Conservation (phyloP, 2,113 vertebrate genomes). For the Stigmatopora nigra region DNA sequence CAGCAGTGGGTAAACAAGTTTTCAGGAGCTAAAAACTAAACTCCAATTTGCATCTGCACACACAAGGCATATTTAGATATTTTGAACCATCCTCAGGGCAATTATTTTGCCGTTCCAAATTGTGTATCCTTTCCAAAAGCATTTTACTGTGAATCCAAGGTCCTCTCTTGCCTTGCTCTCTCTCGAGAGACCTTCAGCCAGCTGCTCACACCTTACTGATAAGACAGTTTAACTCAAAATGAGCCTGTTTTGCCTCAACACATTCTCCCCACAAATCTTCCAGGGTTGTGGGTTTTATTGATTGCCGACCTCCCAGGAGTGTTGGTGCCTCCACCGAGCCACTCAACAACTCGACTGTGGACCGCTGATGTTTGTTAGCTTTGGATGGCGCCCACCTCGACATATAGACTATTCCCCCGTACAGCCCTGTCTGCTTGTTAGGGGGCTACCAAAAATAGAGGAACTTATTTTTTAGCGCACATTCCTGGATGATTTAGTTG, state of each 20-base stretch:
- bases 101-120: slow-evolving; percentile 59
- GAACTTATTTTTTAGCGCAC: slow-evolving; percentile 50
- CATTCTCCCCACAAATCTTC: slow-evolving; percentile 58
- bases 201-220: slow-evolving; percentile 52
- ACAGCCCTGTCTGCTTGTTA: slow-evolving; percentile 65
- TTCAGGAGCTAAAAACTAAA: not conserved
- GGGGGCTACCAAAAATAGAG: slow-evolving; percentile 63
- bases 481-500: slow-evolving; percentile 56
- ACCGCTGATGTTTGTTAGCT: slow-evolving; percentile 64
- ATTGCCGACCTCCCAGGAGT: slow-evolving; percentile 55
- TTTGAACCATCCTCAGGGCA: slow-evolving; percentile 52
- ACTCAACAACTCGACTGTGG: slow-evolving; percentile 65
- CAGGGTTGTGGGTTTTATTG: slow-evolving; percentile 63
- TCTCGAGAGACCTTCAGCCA: slow-evolving; percentile 50
- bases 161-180: slow-evolving; percentile 32
- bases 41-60: slow-evolving; percentile 5
- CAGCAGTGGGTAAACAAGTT: slow-evolving; percentile 1
- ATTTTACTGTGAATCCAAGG: slow-evolving; percentile 36
- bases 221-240: slow-evolving; percentile 64
- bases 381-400: slow-evolving; percentile 61
- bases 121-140: slow-evolving; percentile 43
- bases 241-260: slow-evolving; percentile 65
- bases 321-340: slow-evolving; percentile 58
- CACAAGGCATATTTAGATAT: slow-evolving; percentile 7
- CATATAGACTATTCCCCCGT: slow-evolving; percentile 54